These are phyloP conservation scores for Zootoca vivipara DNA, from an alignment of 2,113 vertebrate genomes.

Conservation along the genomic window DNA sequence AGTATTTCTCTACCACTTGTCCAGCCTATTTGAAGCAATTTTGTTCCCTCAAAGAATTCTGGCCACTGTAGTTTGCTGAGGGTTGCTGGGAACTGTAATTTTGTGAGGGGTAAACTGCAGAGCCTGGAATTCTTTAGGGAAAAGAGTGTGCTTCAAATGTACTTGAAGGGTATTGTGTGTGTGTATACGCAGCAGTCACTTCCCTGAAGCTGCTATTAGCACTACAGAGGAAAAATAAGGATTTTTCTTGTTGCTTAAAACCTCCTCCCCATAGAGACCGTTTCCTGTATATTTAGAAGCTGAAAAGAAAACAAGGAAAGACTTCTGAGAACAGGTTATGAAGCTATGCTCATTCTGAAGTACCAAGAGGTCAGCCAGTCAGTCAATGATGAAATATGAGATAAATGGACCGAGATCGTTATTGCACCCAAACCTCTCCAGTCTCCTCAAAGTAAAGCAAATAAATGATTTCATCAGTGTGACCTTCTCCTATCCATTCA, in stretches of 20 bases:
- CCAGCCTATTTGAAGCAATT: too few relatives aligned
- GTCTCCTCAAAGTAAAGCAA: background rate
- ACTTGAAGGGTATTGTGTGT: too few relatives aligned
- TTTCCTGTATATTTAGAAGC: background rate
- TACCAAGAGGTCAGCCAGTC: background rate
- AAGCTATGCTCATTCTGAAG: constrained; percentile 8
- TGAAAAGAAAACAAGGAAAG: background rate
- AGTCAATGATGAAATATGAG: constrained; percentile 15
- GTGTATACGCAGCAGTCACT: background rate
- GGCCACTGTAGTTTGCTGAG: too few relatives aligned
- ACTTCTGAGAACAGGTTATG: background rate
- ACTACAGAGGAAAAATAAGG: background rate
- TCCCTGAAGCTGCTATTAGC: background rate
- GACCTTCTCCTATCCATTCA: constrained; percentile 40
- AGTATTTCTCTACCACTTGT: too few relatives aligned
- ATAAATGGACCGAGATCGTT: background rate
- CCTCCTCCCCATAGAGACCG: background rate
- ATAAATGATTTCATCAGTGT: constrained; percentile 43
- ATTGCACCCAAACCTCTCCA: constrained; percentile 31
- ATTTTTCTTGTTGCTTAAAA: background rate
- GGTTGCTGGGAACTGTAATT: too few relatives aligned
- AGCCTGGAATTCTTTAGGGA: too few relatives aligned
- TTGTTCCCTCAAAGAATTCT: too few relatives aligned
- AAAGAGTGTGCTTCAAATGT: too few relatives aligned
- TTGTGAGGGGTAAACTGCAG: too few relatives aligned